phyloP scores from a whole-genome alignment of 2,797 vertebrate species.

The Scolopax bukidnonensis region DNA sequence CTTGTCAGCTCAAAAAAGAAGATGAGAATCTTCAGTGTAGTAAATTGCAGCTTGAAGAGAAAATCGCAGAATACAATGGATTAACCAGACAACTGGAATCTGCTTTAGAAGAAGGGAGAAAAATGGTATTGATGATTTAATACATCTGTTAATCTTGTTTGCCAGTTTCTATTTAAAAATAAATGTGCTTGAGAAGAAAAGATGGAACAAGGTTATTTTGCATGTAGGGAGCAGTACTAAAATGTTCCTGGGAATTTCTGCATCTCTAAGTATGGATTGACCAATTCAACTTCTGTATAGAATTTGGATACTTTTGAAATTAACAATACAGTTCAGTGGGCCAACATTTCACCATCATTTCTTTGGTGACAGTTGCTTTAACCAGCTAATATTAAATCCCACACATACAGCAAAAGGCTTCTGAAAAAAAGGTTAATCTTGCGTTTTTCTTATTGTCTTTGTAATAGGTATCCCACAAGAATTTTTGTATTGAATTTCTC shows the following conservation, averaged over 20 bases:
- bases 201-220: background rate
- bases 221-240: background rate
- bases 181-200: background rate
- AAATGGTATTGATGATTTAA: conserved; percentile 79
- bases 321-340: background rate
- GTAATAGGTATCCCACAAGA: background rate
- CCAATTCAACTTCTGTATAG: background rate
- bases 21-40: conserved; percentile 82
- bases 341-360: background rate
- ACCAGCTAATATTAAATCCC: background rate
- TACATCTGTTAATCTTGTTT: background rate
- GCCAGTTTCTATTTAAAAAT: background rate
- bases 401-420: background rate
- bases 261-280: background rate
- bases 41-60: conserved; percentile 82
- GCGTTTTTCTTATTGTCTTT: background rate
- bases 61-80: conserved; percentile 78
- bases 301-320: background rate
- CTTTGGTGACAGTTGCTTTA: background rate
- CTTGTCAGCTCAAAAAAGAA: conserved; percentile 79
- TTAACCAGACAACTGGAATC: conserved; percentile 84
- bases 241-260: background rate
- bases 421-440: background rate
- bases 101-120: conserved; percentile 82
- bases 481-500: background rate